phyloP scores from a whole-genome alignment of 2,797 vertebrate genomes.

The Eulemur albifrons region DNA sequence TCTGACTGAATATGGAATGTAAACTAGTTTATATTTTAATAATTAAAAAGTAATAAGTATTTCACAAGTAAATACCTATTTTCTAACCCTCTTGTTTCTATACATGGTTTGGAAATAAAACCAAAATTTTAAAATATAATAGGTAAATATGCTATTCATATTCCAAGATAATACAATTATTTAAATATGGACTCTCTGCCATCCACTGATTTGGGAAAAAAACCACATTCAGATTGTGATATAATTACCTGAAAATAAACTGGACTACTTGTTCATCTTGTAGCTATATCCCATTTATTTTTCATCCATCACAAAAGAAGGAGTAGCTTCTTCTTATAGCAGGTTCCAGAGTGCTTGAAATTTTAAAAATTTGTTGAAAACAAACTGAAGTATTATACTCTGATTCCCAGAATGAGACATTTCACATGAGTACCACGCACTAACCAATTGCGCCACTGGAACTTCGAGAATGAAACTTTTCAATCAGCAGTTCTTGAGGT shows the following conservation, averaged over 20 bases:
- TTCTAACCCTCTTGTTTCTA: not conserved
- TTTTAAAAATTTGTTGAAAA: slow-evolving; percentile 49
- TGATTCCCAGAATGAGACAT: slow-evolving; percentile 25
- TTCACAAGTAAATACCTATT: slow-evolving; percentile 16
- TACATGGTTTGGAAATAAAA: not conserved
- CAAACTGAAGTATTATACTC: not conserved
- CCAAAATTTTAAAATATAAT: not conserved
- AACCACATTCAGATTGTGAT: not conserved
- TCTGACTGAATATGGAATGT: not conserved
- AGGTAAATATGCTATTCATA: not conserved
- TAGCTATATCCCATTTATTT: slow-evolving; percentile 19
- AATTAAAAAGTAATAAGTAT: slow-evolving; percentile 13
- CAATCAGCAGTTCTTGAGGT: not conserved
- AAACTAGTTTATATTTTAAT: slow-evolving; percentile 25
- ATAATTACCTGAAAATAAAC: slow-evolving; percentile 34
- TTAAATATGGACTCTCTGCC: slow-evolving; percentile 30
- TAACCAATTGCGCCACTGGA: too few relatives aligned
- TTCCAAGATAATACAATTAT: slow-evolving; percentile 21
- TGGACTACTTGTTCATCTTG: slow-evolving; percentile 41
- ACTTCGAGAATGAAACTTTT: slow-evolving; percentile 23
- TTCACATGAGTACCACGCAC: not conserved
- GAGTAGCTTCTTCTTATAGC: not conserved
- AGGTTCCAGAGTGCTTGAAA: not conserved
- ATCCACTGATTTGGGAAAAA: not conserved
- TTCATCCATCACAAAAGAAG: not conserved